phyloP scores from a whole-genome alignment of 1,140 invertebrate species.

The Bombus breviceps region DNA sequence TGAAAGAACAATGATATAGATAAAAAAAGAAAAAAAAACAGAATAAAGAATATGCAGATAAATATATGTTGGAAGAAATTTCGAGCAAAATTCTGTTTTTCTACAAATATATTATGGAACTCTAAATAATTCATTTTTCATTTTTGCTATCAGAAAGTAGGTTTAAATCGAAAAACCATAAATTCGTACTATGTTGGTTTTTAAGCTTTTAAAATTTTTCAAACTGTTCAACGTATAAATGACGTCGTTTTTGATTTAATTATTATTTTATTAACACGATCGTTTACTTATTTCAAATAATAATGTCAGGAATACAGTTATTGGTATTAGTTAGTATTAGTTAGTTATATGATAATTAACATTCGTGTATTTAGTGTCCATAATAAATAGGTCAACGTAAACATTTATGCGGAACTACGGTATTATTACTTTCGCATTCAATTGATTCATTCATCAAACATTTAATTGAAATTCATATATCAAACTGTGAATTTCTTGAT shows the following conservation, averaged over 20 bases:
- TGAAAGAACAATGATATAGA: no score
- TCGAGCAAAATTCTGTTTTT: no score
- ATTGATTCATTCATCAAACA: not conserved
- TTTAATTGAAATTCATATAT: not conserved
- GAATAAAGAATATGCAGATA: no score
- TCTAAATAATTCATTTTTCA: not conserved
- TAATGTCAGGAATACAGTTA: not conserved
- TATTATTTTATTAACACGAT: no score
- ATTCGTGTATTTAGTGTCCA: not conserved
- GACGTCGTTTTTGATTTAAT: no score
- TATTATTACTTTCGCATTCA: not conserved
- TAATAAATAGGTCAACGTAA: not conserved
- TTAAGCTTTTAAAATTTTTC: no score
- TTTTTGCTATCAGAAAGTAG: not conserved
- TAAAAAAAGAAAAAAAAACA: no score
- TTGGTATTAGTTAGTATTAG: no score
- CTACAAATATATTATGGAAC: no score
- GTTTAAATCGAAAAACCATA: not conserved
- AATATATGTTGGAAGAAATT: no score
- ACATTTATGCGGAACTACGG: not conserved
- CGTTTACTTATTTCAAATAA: no score
- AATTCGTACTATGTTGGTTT: no score
- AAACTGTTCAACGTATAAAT: not conserved
- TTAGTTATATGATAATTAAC: not conserved
- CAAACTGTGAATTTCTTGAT: not conserved